Conservation (phyloP, 2,888 invertebrate genomes). For the Meiosimyza platycephala region DNA sequence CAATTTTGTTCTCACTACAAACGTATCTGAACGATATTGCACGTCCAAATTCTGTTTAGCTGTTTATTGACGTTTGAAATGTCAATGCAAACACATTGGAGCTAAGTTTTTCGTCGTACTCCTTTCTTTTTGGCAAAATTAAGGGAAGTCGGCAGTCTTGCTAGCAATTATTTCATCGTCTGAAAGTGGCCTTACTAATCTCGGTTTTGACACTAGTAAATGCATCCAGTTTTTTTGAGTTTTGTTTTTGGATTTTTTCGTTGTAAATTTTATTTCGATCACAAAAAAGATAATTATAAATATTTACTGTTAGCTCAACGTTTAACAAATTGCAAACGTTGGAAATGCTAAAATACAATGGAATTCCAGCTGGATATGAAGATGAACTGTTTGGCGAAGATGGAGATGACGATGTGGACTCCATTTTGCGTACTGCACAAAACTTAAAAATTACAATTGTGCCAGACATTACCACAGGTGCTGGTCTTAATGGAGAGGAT, state of each 20-base stretch:
- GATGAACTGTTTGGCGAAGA: slow-evolving; percentile 44
- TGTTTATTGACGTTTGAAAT: too few species aligned
- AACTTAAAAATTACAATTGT: slow-evolving; percentile 64
- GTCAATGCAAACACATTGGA: too few species aligned
- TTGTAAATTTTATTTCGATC: slow-evolving; percentile 23
- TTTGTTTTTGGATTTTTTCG: slow-evolving; percentile 23
- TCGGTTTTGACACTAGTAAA: not conserved
- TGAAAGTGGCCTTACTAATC: too few species aligned
- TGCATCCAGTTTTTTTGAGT: slow-evolving; percentile 22
- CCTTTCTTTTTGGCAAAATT: too few species aligned
- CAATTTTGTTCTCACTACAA: too few species aligned
- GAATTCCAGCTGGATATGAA: slow-evolving; percentile 62
- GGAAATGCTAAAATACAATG: slow-evolving; percentile 40
- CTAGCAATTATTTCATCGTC: too few species aligned
- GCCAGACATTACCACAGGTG: slow-evolving; percentile 63
- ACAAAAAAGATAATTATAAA: not conserved
- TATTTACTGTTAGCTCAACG: not conserved
- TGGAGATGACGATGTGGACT: slow-evolving; percentile 50
- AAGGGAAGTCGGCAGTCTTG: too few species aligned
- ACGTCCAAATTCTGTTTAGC: too few species aligned
- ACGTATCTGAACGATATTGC: too few species aligned
- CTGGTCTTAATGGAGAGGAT: slow-evolving; percentile 62
- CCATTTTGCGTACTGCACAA: slow-evolving; percentile 45
- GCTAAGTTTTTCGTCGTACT: too few species aligned
- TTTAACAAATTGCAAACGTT: not conserved